Percentiles rank a stretch among this genome's conserved stretches.
Conservation (phyloP, 2,113 vertebrate genomes). For the Vulpes ferrilata region DNA sequence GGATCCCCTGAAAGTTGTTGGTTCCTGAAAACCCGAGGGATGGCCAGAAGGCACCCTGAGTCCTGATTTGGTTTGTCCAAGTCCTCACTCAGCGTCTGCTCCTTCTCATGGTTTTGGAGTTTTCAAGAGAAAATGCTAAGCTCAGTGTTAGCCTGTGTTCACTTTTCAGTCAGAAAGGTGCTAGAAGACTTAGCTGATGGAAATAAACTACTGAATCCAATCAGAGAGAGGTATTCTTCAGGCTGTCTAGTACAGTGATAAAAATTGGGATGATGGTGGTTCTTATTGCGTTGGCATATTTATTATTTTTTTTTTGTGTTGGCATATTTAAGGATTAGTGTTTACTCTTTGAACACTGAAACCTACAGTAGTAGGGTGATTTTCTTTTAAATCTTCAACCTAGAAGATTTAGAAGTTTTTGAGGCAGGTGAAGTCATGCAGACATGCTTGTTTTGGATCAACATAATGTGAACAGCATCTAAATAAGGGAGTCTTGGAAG, state of each 20-base stretch:
- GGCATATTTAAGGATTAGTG: background rate
- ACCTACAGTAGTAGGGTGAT: background rate
- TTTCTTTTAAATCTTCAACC: background rate
- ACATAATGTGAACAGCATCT: background rate
- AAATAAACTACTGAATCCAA: background rate
- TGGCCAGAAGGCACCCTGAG: background rate
- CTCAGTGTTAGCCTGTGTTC: background rate
- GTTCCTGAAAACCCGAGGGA: background rate
- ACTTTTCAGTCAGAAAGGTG: background rate
- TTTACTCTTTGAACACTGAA: background rate
- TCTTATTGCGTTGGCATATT: background rate
- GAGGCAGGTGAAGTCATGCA: background rate
- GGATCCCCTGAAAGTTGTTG: background rate
- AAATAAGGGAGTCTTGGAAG: background rate
- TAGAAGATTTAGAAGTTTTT: background rate
- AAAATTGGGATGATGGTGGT: background rate
- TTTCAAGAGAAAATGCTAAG: background rate
- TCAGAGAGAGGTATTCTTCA: background rate
- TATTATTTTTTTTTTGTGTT: background rate
- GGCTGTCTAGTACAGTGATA: background rate
- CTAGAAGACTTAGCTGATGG: background rate
- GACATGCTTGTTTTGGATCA: background rate
- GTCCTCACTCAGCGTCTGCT: background rate
- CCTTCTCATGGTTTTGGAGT: background rate
- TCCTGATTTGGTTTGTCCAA: background rate